phyloP scores from a whole-genome alignment of 1,140 invertebrate species.

The Episyrphus balteatus region DNA sequence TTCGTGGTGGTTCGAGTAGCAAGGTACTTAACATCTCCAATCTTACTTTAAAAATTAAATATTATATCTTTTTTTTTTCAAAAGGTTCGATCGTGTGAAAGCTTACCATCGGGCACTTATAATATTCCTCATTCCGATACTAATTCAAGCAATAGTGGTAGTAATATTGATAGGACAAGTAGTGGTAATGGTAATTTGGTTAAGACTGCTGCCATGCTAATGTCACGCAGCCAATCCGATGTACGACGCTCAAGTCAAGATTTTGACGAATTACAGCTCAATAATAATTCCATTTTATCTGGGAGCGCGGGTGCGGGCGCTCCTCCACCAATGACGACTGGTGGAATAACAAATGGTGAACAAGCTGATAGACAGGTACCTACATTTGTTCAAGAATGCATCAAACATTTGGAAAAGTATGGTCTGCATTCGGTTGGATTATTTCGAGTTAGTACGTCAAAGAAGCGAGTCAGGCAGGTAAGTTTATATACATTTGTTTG shows the following conservation, averaged over 20 bases:
- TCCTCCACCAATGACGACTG: background rate
- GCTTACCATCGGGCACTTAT: constrained; percentile 17
- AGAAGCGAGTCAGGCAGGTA: constrained; percentile 84
- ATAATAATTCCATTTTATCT: constrained; percentile 12
- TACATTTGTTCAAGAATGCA: constrained; percentile 61
- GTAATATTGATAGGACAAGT: background rate
- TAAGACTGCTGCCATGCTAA: constrained; percentile 12
- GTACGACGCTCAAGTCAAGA: constrained; percentile 45
- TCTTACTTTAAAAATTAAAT: background rate
- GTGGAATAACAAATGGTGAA: background rate
- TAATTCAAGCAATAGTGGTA: background rate
- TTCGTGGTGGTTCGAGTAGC: constrained; percentile 10
- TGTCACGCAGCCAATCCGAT: constrained; percentile 29
- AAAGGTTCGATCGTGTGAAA: constrained; percentile 29
- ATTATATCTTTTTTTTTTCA: background rate
- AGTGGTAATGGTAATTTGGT: constrained; percentile 4
- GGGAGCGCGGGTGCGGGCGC: background rate
- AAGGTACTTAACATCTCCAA: background rate
- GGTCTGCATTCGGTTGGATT: constrained; percentile 76
- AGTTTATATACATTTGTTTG: constrained; percentile 13
- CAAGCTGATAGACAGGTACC: constrained; percentile 45
- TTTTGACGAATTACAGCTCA: constrained; percentile 41
- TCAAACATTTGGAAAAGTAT: constrained; percentile 65
- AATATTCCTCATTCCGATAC: constrained; percentile 1
- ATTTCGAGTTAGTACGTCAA: constrained; percentile 81